Conservation (phyloP, 2,797 vertebrate species). For the Gymnoscopelus braueri region DNA sequence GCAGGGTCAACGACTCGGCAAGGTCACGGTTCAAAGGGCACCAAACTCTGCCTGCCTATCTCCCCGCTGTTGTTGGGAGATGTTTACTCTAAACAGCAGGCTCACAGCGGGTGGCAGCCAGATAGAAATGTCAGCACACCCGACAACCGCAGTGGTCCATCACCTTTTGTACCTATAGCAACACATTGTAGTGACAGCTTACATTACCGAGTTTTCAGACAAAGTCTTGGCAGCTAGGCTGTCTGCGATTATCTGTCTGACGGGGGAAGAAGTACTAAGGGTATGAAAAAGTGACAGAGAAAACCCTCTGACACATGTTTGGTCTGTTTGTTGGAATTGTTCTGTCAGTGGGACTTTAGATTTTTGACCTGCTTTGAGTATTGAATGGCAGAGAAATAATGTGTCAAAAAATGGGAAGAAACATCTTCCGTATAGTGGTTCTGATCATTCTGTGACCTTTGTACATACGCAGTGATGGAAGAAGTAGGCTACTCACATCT, state of each 20-base stretch:
- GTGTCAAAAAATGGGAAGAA: background rate
- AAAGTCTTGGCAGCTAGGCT: slow-evolving; percentile 23
- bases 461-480: no score
- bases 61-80: slow-evolving; percentile 29
- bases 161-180: slow-evolving; percentile 52
- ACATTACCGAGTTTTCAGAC: slow-evolving; percentile 41
- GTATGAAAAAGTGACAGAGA: slow-evolving; percentile 29
- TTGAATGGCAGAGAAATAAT: slow-evolving; percentile 2
- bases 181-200: slow-evolving; percentile 58
- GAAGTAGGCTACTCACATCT: no score
- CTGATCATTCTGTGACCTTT: slow-evolving; percentile 1
- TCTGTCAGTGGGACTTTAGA: slow-evolving; percentile 32
- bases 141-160: slow-evolving; percentile 33
- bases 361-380: background rate
- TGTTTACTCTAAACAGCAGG: slow-evolving; percentile 58
- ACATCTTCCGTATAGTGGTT: background rate
- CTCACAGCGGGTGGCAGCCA: slow-evolving; percentile 37
- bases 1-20: slow-evolving; percentile 33
- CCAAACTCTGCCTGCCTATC: slow-evolving; percentile 19
- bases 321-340: slow-evolving; percentile 10
- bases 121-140: slow-evolving; percentile 59
- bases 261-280: slow-evolving; percentile 22
- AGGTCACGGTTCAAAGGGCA: slow-evolving; percentile 46
- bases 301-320: slow-evolving; percentile 24
- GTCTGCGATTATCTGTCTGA: slow-evolving; percentile 30